These are phyloP conservation scores for Meriones unguiculatus DNA, from an alignment of 2,113 vertebrate species.

Conservation along the genomic window DNA sequence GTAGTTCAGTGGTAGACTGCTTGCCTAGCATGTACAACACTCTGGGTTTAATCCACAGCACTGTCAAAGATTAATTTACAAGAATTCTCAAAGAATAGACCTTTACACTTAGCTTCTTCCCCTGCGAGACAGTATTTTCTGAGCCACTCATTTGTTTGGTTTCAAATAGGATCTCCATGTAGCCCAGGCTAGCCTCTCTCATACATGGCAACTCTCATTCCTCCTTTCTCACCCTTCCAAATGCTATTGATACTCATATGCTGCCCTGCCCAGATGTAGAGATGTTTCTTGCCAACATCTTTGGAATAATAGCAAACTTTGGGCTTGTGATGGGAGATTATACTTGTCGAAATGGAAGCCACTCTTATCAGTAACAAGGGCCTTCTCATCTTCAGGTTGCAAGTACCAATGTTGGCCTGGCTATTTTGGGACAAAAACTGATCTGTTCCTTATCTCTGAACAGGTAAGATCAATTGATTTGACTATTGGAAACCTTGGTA, in stretches of 20 bases:
- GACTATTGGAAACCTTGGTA: not conserved
- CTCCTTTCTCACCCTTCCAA: not conserved
- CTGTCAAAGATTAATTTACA: not conserved
- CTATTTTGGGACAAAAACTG: conserved; percentile 83
- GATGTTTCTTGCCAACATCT: not conserved
- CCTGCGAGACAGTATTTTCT: not conserved
- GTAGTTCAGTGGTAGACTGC: not conserved
- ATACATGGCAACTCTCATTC: not conserved
- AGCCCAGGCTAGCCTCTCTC: not conserved
- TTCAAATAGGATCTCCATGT: not conserved
- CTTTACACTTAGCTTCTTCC: not conserved
- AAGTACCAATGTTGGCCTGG: conserved; percentile 80
- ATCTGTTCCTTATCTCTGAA: conserved; percentile 85
- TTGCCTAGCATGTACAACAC: not conserved
- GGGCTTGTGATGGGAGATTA: not conserved
- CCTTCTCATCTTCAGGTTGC: conserved; percentile 77
- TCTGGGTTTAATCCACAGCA: not conserved
- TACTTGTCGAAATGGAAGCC: not conserved
- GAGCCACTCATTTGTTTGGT: not conserved
- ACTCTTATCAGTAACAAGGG: conserved; percentile 36
- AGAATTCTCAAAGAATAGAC: not conserved
- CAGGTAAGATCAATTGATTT: conserved; percentile 82
- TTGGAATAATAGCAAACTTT: conserved; percentile 39
- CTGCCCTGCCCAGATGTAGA: not conserved
- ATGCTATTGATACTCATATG: not conserved